Base-by-base conservation (phyloP, 1,140 invertebrate species). In the Diachasma alloeum region DNA sequence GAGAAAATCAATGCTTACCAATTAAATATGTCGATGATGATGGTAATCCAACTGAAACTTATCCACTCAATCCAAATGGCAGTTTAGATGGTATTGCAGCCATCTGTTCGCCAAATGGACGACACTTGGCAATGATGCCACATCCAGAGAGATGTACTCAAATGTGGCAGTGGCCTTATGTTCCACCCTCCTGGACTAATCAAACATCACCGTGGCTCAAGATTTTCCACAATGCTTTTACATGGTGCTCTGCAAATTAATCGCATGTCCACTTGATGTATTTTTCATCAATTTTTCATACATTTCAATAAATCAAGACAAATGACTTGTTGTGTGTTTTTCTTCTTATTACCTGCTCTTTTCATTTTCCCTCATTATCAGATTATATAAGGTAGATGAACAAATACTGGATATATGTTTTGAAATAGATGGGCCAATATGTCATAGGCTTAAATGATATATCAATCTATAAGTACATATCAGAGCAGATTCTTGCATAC, bases 101-200 rank as follows among this genome's bases (percentile, higher is more conserved):
- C 17, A 87, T 99, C 66, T 97, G 96, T 82, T 99, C 97, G 0
- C 75, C 82, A 5, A 94, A 99, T 90, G 98, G 98, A 0, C 92
- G 97, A 26, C 97, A 99, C 90, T 91, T 99, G 75, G 98, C 97
- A 0, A 94, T 99, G 91, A 99, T 99, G 98, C 98, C 98, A 13
- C 98, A 99, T 91, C 98, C 98, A 0, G 98, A 99, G 90, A 92
- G 98, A 59, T 96, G 95, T 78, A 93, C 94, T 24, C 88, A 94
- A 79, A 92, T 92, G 77, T 97, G 96, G 94, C 96, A 98, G 88
- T 96, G 96, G 92, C 93, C 96, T 0, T 94, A 94, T 84, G 90
- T 93, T 56, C 92, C 94, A 1, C 82, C 88, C 15, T 80, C 88
- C 13, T 92, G 91, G 90, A 83, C 85, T 6, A 88, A 89, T 69